These are phyloP conservation scores for Lobophora halterata DNA, from an alignment of 2,888 invertebrate species.

Conservation along the genomic window DNA sequence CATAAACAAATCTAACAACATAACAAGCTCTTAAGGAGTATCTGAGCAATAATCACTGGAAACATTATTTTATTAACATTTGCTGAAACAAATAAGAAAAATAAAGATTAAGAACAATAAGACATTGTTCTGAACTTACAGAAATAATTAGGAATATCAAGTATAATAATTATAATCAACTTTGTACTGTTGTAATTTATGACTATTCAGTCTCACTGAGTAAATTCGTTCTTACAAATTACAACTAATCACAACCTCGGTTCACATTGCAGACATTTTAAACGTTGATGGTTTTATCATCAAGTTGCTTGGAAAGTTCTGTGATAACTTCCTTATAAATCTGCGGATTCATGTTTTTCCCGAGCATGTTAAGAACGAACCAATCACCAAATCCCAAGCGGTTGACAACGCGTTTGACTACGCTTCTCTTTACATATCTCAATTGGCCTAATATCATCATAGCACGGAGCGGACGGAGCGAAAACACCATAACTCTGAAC, in stretches of 20 bases:
- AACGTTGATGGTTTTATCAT: conserved; percentile 52
- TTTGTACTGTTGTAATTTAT: too few relatives aligned
- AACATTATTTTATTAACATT: too few relatives aligned
- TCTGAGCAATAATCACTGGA: too few relatives aligned
- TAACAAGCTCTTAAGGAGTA: too few relatives aligned
- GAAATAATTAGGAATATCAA: too few relatives aligned
- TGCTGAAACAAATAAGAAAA: too few relatives aligned
- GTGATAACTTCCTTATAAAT: conserved; percentile 83
- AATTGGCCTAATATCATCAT: conserved; percentile 83
- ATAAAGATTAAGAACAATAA: too few relatives aligned
- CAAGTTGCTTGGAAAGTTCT: conserved; percentile 69
- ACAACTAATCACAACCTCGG: conserved; percentile 20
- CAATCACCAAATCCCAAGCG: conserved; percentile 86
- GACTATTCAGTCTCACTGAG: too few relatives aligned
- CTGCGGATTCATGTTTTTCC: conserved; percentile 87
- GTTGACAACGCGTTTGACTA: conserved; percentile 76
- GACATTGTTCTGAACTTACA: too few relatives aligned
- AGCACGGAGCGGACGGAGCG: conserved; percentile 79
- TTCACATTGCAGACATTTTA: conserved; percentile 33
- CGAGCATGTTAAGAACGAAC: conserved; percentile 88
- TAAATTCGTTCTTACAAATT: too few relatives aligned
- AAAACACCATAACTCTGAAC: conserved; percentile 82
- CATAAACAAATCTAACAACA: too few relatives aligned
- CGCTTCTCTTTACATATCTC: conserved; percentile 72
- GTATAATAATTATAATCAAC: too few relatives aligned